Evolutionary conservation across 2,113 vertebrate genomes (phyloP), one percentile per base, ranked within the genome.

Genomic region (Enhydra lutris): DNA sequence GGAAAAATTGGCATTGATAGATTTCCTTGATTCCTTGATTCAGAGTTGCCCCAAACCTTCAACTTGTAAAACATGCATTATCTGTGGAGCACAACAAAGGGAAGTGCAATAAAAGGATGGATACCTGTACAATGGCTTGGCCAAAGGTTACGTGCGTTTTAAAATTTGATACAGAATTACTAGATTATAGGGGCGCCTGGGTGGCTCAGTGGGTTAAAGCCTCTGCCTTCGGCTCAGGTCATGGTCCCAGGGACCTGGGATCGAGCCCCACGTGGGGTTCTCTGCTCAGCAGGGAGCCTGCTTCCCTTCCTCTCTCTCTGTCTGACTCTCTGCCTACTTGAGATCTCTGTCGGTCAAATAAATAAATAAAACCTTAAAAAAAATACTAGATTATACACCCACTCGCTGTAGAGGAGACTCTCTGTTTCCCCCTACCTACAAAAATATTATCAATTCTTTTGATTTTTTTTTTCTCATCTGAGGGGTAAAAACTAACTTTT

Each of bases 401-500:
- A 69, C 17, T 61, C 61, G n/a, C 34, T 71, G 1, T 18, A 10
- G 42, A 10, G 26, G 55, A 73, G 31, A 42, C 18, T 36, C 9
- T 4, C 39, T 52, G 18, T 88, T 97, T 93, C 18, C 26, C 47
- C 6, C 24, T 61, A 55, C n/a, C 20, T 17, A 21, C 15, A 69
- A 39, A 13, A 47, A 15, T 67, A 36, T 24, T 69, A 71, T 65
- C 39, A 67, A 52, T 0, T 4, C 18, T 83, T 88, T 91, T 39
- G 6, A n/a, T 85, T 17, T 76, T 76, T 42, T 42, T 42, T 94
- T 94, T 4, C 8, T 1, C 36, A 57, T 1, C 31, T 24, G 36
- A 74, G 24, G 50, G 17, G 36, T 52, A 23, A 88, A 94, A 92
- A 39, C 31, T 76, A 78, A 39, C 71, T 84, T 57, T 86, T 96